Percentiles rank a stretch among this genome's conserved stretches.
These are phyloP conservation scores for Marmota monax DNA, from an alignment of 2,113 vertebrate genomes.

Conservation along the genomic window DNA sequence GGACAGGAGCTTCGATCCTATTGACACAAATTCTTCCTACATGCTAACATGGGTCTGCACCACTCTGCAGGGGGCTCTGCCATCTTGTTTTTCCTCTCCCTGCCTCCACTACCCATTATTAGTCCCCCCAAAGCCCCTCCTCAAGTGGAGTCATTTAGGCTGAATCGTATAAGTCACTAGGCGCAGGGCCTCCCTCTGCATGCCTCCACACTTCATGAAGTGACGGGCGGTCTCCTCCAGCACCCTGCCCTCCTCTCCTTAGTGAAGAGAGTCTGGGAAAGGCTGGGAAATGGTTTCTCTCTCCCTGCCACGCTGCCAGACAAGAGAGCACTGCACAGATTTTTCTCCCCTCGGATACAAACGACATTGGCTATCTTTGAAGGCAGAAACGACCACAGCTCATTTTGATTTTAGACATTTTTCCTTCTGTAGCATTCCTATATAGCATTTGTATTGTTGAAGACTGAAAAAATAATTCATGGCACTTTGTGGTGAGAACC, in stretches of 20 bases:
- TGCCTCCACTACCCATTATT: background rate
- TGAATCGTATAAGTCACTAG: background rate
- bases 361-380: background rate
- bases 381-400: background rate
- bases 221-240: background rate
- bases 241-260: background rate
- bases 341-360: background rate
- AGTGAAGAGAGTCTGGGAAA: background rate
- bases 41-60: background rate
- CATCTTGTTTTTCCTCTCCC: background rate
- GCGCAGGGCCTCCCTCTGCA: background rate
- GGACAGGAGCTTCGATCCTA: background rate
- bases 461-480: background rate
- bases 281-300: background rate
- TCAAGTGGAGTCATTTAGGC: background rate
- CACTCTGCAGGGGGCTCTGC: background rate
- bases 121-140: background rate
- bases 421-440: background rate
- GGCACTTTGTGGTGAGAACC: conserved; percentile 27
- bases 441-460: background rate
- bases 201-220: background rate
- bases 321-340: background rate
- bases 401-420: conserved; percentile 15
- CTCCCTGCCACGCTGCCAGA: background rate
- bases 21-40: background rate